Percentiles rank a stretch among this genome's conserved stretches.
phyloP scores from a whole-genome alignment of 23 tunicate genomes.

The Ciona savignyi region DNA sequence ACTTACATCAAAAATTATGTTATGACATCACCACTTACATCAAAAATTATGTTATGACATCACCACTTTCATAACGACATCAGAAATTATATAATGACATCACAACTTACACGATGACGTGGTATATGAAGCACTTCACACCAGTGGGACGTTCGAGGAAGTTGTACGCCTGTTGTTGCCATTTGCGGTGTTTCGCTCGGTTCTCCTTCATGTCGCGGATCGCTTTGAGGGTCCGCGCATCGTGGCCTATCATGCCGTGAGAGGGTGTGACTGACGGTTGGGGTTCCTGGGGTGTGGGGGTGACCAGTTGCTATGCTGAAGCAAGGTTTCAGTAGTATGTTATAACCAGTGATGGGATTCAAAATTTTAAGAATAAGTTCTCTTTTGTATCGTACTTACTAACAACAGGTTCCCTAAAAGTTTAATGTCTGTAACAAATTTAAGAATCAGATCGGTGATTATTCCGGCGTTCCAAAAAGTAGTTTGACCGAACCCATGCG shows the following conservation, averaged over 20 bases:
- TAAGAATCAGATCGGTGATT: no score
- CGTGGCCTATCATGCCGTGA: conserved; percentile 33
- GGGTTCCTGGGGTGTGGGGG: not conserved
- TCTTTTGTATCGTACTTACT: no score
- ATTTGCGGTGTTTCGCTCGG: not conserved
- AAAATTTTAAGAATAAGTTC: no score
- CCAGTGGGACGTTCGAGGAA: conserved; percentile 84
- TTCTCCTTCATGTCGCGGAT: not conserved
- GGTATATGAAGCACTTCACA: conserved; percentile 58
- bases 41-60: not conserved
- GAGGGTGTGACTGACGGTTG: conserved; percentile 35
- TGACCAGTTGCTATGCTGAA: no score
- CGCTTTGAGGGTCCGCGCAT: conserved; percentile 5
- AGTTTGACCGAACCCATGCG: no score
- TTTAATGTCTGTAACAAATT: no score
- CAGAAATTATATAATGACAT: not conserved
- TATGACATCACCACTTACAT: no score
- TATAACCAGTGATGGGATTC: no score
- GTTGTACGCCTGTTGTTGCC: conserved; percentile 50
- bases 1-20: no score
- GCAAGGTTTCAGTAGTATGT: no score
- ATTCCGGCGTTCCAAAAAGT: no score
- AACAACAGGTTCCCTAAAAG: no score
- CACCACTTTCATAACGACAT: not conserved
- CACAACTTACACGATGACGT: conserved; percentile 71